Conservation (phyloP, 2,888 invertebrate genomes). For the Callimorpha dominula region DNA sequence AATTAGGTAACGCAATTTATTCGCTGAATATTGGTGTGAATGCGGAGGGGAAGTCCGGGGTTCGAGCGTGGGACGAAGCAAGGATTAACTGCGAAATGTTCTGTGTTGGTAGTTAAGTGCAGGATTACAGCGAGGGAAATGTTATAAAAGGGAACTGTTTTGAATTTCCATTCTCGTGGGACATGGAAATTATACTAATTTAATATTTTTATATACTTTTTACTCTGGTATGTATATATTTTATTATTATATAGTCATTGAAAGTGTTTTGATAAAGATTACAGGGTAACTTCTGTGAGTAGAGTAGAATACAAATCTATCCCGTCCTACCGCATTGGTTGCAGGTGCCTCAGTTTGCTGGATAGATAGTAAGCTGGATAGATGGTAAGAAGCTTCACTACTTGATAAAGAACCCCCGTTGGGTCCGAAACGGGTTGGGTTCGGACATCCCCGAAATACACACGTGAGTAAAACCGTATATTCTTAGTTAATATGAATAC, state of each 20-base stretch:
- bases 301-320: background rate
- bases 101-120: conserved; percentile 35
- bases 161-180: conserved; percentile 18
- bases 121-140: conserved; percentile 38
- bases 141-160: conserved; percentile 12
- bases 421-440: background rate
- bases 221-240: background rate
- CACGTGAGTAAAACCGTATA: too few species aligned
- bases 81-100: conserved; percentile 45
- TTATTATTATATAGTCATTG: background rate
- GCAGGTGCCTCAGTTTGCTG: background rate
- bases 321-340: background rate
- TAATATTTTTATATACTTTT: background rate
- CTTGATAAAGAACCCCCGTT: background rate
- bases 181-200: conserved; percentile 4
- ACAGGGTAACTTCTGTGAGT: background rate
- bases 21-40: conserved; percentile 70
- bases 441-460: background rate
- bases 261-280: background rate
- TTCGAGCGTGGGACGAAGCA: conserved; percentile 62
- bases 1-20: conserved; percentile 84
- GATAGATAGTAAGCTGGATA: background rate
- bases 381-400: background rate
- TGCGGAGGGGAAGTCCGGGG: conserved; percentile 52
- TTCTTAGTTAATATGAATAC: too few species aligned